phyloP scores from a whole-genome alignment of 64 coral and sea anemone genomes.

The Pocillopora damicornis region DNA sequence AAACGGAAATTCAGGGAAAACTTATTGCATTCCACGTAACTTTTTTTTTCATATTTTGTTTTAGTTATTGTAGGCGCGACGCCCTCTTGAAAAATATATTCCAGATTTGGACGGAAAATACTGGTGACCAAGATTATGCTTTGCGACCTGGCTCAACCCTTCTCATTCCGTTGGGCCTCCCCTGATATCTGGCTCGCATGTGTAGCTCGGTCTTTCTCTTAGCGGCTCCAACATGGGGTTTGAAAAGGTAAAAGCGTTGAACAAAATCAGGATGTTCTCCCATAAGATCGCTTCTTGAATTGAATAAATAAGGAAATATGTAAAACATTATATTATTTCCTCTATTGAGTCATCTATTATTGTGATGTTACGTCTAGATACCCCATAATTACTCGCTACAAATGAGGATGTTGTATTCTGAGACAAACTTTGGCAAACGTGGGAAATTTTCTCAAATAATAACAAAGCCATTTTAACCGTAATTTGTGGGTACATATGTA shows the following conservation, averaged over 20 bases:
- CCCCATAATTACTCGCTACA: neutral
- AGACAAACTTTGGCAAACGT: neutral
- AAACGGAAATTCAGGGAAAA: no score
- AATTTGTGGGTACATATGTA: neutral
- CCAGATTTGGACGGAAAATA: neutral
- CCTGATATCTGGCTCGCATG: conserved; percentile 77
- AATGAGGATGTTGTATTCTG: neutral
- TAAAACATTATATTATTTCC: neutral
- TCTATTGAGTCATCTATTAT: neutral
- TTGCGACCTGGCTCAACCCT: conserved; percentile 47
- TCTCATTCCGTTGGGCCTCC: conserved; percentile 45
- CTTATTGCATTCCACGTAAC: no score
- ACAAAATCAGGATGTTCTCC: conserved; percentile 1
- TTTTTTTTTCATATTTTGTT: no score
- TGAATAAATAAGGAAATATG: neutral
- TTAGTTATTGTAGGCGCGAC: no score
- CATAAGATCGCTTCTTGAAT: neutral
- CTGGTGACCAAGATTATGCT: neutral
- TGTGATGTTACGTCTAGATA: neutral
- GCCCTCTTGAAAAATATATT: neutral
- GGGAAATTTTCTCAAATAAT: neutral
- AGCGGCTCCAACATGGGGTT: conserved; percentile 79
- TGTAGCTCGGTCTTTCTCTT: conserved; percentile 64
- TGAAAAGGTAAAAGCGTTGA: conserved; percentile 62
- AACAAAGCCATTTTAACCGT: neutral